phyloP scores from a whole-genome alignment of 2,113 vertebrate genomes.

The Malurus elegans region DNA sequence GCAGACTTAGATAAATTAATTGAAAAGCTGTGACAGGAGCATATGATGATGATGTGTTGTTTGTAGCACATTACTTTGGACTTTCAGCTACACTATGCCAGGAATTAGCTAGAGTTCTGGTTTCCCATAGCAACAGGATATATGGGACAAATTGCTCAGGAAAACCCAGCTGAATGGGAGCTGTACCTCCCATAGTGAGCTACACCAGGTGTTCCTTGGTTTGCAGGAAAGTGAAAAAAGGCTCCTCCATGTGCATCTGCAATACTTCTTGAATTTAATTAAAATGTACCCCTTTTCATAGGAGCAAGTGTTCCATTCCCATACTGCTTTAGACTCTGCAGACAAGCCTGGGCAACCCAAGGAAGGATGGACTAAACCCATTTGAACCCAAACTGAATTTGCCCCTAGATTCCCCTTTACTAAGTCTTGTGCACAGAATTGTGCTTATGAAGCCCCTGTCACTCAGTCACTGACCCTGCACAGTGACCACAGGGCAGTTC shows the following conservation, averaged over 20 bases:
- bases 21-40: background rate
- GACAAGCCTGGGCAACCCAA: background rate
- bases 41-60: background rate
- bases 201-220: conserved; percentile 82
- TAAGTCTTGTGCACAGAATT: background rate
- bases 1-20: background rate
- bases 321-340: background rate
- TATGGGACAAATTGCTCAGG: background rate
- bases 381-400: too few relatives aligned
- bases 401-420: background rate
- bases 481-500: background rate
- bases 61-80: background rate
- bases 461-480: background rate
- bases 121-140: background rate
- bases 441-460: background rate
- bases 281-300: background rate
- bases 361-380: background rate
- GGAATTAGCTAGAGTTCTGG: background rate
- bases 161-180: background rate
- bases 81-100: background rate
- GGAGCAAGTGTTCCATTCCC: background rate
- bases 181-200: background rate
- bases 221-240: conserved; percentile 84
- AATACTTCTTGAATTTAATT: background rate
- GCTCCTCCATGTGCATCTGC: conserved; percentile 84